Percentiles rank a stretch among this genome's conserved stretches.
phyloP scores from a whole-genome alignment of 2,113 vertebrate species.

The Murina feae region DNA sequence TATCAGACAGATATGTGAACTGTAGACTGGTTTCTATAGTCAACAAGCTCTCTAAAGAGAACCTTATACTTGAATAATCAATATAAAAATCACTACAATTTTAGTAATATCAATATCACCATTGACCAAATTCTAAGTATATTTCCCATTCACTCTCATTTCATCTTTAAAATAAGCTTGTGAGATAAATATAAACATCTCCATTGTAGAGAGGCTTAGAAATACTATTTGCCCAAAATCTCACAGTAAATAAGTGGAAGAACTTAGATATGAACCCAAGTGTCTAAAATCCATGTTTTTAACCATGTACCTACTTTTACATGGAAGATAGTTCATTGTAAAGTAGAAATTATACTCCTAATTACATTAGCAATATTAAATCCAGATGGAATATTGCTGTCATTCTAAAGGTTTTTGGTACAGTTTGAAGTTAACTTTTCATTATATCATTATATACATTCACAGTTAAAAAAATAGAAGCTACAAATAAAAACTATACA shows the following conservation, averaged over 20 bases:
- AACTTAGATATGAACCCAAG: background rate
- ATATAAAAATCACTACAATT: constrained; percentile 13
- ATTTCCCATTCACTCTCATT: background rate
- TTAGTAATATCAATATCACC: background rate
- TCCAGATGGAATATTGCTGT: background rate
- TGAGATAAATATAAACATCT: background rate
- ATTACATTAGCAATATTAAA: constrained; percentile 28
- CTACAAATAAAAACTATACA: background rate
- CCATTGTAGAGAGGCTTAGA: background rate
- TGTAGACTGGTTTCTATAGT: background rate
- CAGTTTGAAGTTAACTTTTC: background rate
- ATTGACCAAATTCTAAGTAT: background rate
- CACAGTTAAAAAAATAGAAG: background rate
- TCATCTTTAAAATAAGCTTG: constrained; percentile 10
- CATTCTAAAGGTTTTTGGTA: background rate
- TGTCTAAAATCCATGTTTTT: background rate
- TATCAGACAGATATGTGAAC: background rate
- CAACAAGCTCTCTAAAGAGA: constrained; percentile 8
- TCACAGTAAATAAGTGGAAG: background rate
- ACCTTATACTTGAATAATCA: background rate
- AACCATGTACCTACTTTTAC: background rate
- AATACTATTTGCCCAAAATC: constrained; percentile 14
- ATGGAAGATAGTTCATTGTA: background rate
- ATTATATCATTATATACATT: background rate
- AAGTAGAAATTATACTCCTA: background rate